Conservation (phyloP, 2,797 vertebrate genomes). For the Aselliscus stoliczkanus region DNA sequence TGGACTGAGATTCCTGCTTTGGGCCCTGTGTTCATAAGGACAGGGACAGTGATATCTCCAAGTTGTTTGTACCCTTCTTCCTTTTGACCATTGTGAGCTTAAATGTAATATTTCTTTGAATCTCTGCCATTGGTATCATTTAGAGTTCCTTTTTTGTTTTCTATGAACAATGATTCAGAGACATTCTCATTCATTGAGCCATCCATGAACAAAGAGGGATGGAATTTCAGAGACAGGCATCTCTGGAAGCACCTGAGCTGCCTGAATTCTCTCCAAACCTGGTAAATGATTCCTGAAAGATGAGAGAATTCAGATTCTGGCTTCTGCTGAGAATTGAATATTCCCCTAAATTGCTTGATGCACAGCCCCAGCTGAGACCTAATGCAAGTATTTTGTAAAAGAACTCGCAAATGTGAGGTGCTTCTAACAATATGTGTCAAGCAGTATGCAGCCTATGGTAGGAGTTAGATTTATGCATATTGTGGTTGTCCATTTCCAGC, state of each 20-base stretch:
- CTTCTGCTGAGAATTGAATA: slow-evolving; percentile 75
- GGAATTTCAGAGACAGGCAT: neutral
- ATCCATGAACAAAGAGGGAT: neutral
- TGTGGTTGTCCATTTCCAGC: slow-evolving; percentile 81
- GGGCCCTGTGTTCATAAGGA: neutral
- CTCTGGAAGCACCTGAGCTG: slow-evolving; percentile 48
- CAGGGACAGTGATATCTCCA: neutral
- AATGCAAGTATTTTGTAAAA: slow-evolving; percentile 75
- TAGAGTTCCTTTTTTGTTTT: neutral
- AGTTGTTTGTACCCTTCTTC: neutral
- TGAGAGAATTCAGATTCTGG: slow-evolving; percentile 64
- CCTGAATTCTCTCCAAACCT: slow-evolving; percentile 50
- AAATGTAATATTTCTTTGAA: neutral
- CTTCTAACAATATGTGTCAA: slow-evolving; percentile 79
- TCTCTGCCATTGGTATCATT: neutral
- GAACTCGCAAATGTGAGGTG: slow-evolving; percentile 78
- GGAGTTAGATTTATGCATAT: slow-evolving; percentile 79
- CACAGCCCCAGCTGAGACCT: slow-evolving; percentile 77
- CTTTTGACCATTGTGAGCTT: neutral
- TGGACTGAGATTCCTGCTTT: neutral
- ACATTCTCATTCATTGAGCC: neutral
- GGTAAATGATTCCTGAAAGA: slow-evolving; percentile 69
- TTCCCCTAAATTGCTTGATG: slow-evolving; percentile 71
- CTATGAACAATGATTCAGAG: neutral
- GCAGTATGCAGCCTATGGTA: slow-evolving; percentile 74